Evolutionary conservation across 2,797 vertebrate genomes (phyloP).

Genomic region (Aulostomus chinensis): DNA sequence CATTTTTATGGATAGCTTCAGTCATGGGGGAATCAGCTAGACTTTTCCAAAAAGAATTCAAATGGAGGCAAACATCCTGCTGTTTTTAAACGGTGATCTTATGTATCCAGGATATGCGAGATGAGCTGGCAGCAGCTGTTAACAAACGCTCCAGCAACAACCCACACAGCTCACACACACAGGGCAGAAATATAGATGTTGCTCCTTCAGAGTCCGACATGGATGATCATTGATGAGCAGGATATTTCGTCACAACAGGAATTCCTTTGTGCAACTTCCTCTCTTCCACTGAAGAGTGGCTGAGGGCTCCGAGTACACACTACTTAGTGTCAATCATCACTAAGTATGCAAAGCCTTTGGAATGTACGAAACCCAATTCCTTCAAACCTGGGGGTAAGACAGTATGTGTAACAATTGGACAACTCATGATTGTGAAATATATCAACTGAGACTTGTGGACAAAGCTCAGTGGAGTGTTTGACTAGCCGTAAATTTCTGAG

Average conservation of each 20-base stretch:
- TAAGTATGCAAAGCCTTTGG: neutral
- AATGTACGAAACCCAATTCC: conserved; percentile 10
- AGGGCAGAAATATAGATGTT: neutral
- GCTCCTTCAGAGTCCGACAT: neutral
- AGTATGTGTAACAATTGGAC: neutral
- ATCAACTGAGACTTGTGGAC: too few species aligned
- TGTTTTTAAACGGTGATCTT: conserved; percentile 3
- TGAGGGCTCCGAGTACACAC: too few species aligned
- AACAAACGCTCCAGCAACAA: conserved; percentile 5
- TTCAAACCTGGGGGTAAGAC: neutral
- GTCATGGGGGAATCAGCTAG: too few species aligned
- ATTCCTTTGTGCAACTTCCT: conserved; percentile 1
- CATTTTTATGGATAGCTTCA: too few species aligned
- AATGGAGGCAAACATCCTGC: too few species aligned
- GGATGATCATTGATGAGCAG: neutral
- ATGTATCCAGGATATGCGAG: conserved; percentile 4
- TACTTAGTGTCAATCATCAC: conserved; percentile 12
- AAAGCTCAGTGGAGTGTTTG: neutral
- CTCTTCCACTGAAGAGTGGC: neutral
- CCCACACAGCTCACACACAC: neutral
- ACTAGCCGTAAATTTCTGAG: too few species aligned
- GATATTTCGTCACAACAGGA: neutral
- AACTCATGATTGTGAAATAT: too few species aligned
- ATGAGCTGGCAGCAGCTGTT: conserved; percentile 7
- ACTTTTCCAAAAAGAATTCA: too few species aligned